Percentiles rank a stretch among this genome's conserved stretches.
Conservation (phyloP, 2,113 vertebrate species). For the Archilochus colubris region DNA sequence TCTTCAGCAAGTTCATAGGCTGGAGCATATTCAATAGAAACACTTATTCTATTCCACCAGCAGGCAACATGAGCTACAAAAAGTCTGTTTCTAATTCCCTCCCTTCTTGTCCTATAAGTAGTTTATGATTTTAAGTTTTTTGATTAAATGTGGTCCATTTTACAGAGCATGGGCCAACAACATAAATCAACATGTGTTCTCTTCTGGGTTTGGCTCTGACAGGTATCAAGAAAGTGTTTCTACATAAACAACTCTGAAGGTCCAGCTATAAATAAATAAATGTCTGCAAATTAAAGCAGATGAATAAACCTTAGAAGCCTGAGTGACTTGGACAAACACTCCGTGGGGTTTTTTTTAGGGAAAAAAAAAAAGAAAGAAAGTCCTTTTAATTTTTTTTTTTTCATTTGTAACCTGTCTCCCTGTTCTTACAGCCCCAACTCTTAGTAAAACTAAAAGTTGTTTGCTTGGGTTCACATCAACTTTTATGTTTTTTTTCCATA, state of each 20-base stretch:
- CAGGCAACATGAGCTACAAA: not conserved
- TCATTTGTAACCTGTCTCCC: not conserved
- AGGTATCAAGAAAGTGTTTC: not conserved
- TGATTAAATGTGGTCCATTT: not conserved
- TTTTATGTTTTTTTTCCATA: not conserved
- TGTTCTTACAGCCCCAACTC: not conserved
- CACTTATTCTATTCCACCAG: not conserved
- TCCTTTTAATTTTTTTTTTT: not conserved
- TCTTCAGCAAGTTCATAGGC: not conserved
- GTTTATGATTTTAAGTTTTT: not conserved
- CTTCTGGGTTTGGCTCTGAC: not conserved
- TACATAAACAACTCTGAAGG: not conserved
- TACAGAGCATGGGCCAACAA: not conserved
- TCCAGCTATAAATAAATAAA: not conserved
- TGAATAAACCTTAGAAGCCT: not conserved
- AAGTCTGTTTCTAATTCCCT: not conserved
- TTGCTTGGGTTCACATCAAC: not conserved
- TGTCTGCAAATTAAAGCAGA: not conserved
- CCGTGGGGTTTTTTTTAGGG: not conserved
- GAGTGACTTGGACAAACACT: not conserved
- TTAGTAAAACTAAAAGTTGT: not conserved
- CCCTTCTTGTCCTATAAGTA: not conserved
- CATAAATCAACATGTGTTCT: not conserved
- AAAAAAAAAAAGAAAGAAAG: not conserved
- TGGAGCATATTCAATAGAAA: not conserved